A percentile compares a stretch with the other conserved stretches of the same genome.
These are phyloP conservation scores for Hyperoplus immaculatus DNA, from an alignment of 2,797 vertebrate genomes.

Conservation along the genomic window DNA sequence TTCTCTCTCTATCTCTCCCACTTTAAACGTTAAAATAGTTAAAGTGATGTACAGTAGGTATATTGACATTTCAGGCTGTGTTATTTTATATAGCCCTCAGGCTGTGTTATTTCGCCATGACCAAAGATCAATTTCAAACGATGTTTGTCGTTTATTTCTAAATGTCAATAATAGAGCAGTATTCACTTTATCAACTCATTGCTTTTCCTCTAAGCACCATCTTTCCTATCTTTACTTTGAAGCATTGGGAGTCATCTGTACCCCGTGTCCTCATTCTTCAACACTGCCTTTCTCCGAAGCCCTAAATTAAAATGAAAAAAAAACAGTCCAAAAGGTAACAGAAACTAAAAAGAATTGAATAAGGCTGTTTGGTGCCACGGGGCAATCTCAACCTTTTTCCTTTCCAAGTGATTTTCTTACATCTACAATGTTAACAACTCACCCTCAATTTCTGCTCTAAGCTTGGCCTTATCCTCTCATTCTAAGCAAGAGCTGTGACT, in stretches of 20 bases:
- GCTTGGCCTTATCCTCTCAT: conserved; percentile 58
- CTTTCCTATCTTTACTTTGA: conserved; percentile 26
- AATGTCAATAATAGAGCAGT: conserved; percentile 57
- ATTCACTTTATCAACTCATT: conserved; percentile 48
- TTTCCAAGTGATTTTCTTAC: conserved; percentile 48
- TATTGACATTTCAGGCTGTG: conserved; percentile 63
- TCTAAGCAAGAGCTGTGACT: conserved; percentile 55
- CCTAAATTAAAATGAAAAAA: conserved; percentile 60
- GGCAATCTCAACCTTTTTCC: conserved; percentile 61
- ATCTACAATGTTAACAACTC: conserved; percentile 66
- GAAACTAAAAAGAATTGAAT: conserved; percentile 55
- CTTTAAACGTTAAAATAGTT: conserved; percentile 50
- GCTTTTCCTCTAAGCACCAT: conserved; percentile 37
- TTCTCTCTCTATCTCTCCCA: conserved; percentile 48
- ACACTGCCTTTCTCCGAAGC: conserved; percentile 36
- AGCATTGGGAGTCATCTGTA: conserved; percentile 21
- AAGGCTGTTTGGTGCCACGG: conserved; percentile 31
- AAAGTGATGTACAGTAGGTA: conserved; percentile 44
- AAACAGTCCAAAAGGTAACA: conserved; percentile 56
- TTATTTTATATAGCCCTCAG: conserved; percentile 53
- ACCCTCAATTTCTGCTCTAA: conserved; percentile 56
- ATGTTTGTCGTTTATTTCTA: conserved; percentile 51
- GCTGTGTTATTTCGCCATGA: conserved; percentile 55
- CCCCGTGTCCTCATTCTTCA: conserved; percentile 31
- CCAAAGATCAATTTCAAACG: conserved; percentile 62